These are phyloP conservation scores for Eubasilissa splendida DNA, from an alignment of 2,888 invertebrate genomes.

Conservation along the genomic window DNA sequence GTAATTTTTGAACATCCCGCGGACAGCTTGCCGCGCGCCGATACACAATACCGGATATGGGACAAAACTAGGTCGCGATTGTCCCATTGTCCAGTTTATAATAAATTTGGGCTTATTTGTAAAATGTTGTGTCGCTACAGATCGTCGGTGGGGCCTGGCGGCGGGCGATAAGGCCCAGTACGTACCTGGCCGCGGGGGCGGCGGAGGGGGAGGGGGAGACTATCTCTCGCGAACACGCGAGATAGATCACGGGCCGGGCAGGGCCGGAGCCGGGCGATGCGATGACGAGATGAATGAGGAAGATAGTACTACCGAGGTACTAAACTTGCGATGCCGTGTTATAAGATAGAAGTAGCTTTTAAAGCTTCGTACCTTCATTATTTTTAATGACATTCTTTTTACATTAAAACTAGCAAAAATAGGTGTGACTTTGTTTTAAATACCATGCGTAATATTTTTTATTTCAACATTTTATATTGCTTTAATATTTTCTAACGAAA, in stretches of 20 bases:
- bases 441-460: too few relatives aligned
- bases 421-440: too few relatives aligned
- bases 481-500: too few relatives aligned
- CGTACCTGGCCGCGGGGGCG: conserved; percentile 28
- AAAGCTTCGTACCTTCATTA: too few relatives aligned
- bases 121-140: conserved; percentile 25
- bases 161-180: conserved; percentile 20
- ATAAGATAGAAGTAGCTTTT: too few relatives aligned
- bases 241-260: conserved; percentile 22
- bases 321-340: too few relatives aligned
- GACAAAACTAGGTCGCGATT: conserved; percentile 25
- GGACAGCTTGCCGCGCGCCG: background rate
- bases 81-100: conserved; percentile 38
- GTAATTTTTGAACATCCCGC: background rate
- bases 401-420: too few relatives aligned
- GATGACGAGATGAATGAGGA: background rate
- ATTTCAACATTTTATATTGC: too few relatives aligned
- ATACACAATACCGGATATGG: background rate
- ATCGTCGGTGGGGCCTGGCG: conserved; percentile 22
- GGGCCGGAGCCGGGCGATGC: conserved; percentile 13
- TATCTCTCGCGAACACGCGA: conserved; percentile 38
- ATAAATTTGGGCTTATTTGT: conserved; percentile 38
- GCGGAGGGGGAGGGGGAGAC: conserved; percentile 16
- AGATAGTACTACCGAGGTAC: too few relatives aligned
- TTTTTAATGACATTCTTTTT: too few relatives aligned